Evolutionary conservation across 2,888 invertebrate species (phyloP).

Genomic region (Ligdia adustata): DNA sequence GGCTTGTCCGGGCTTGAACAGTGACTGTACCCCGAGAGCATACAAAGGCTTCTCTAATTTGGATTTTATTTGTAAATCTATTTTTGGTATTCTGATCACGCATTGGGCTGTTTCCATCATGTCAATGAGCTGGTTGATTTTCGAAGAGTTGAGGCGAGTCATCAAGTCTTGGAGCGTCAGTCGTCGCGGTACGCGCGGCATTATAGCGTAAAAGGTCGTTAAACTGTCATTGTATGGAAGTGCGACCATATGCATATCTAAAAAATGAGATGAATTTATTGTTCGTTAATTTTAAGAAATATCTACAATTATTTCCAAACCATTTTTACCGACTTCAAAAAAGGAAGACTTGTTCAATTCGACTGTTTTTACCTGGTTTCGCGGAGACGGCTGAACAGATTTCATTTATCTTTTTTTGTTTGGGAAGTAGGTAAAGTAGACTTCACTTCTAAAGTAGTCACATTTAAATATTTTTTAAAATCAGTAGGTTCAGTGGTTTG

Average conservation of each 20-base stretch:
- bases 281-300: no score
- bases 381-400: no score
- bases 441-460: no score
- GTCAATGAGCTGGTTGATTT: slow-evolving; percentile 76
- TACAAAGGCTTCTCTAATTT: slow-evolving; percentile 82
- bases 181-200: slow-evolving; percentile 77
- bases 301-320: no score
- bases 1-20: slow-evolving; percentile 85
- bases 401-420: no score
- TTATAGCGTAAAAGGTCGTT: slow-evolving; percentile 86
- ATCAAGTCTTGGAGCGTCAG: slow-evolving; percentile 75
- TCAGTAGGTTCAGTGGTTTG: no score
- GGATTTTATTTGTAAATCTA: slow-evolving; percentile 86
- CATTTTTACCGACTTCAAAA: no score
- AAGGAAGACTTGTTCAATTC: no score
- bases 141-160: slow-evolving; percentile 68
- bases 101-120: slow-evolving; percentile 73
- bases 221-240: slow-evolving; percentile 88
- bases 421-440: no score
- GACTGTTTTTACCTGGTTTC: no score
- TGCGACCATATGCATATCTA: slow-evolving; percentile 86
- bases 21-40: slow-evolving; percentile 83
- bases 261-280: no score
- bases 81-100: slow-evolving; percentile 87
- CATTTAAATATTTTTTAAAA: no score